Base-by-base conservation (phyloP, 2,113 vertebrate species). In the Esox niger region DNA sequence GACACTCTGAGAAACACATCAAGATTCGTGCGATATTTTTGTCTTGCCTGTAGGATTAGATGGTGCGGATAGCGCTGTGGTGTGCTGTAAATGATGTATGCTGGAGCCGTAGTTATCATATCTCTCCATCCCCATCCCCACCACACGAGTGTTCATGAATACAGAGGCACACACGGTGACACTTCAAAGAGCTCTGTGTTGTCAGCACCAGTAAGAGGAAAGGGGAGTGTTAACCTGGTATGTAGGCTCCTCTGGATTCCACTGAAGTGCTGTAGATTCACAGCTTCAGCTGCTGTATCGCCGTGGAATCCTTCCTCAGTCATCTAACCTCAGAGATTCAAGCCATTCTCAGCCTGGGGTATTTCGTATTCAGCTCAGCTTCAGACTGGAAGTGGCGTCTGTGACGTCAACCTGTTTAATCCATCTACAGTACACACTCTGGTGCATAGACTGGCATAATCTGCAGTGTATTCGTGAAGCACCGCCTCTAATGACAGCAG, bases 151-250 rank as follows among this genome's bases (percentile, higher is more conserved):
- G 32, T 23, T 20, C 64, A 56, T 47, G 63, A 32, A 30, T 13
- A 60, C 54, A 49, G 62, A 35, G n/a, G 55, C n/a, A 62, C 52
- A 66, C 32, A n/a, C 47, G 38, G 30, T 68, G 54, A 25, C 59
- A 74, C 70, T 82, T 85, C 54, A 83, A 77, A 81, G 66, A 71
- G 1, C 31, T 67, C 4, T 55, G 63, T 10, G 6, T 27, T 71
- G 79, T 80, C 76, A 32, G 49, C 59, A 38, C 25, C 68, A 78
- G 71, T 79, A 63, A 78, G 59, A 21, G 31, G 43, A 68, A n/a
- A 21, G 38, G 21, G 33, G 30, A 52, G 71, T 38, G 17, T 71
- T 59, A 61, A 71, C n/a, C 25, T 62, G 68, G 70, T 35, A 30
- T 55, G 54, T 11, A 62, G 52, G 23, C 11, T 69, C 43, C 47